Base-by-base conservation (phyloP, 2,113 vertebrate species). In the Petrocephalus microphthalmus region DNA sequence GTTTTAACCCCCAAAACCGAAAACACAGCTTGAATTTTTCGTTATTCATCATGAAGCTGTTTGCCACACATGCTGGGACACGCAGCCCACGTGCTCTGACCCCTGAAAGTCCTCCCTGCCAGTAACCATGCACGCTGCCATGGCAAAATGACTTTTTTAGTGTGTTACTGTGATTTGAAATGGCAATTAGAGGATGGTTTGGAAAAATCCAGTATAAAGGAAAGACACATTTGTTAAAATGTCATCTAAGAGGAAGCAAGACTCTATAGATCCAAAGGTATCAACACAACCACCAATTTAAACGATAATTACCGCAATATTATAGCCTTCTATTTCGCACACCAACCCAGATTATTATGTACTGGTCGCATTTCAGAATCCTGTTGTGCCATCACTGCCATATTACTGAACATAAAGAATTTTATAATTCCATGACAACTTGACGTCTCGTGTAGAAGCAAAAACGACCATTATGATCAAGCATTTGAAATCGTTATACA, bases 111-210 rank as follows among this genome's bases (percentile, higher is more conserved):
- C 15, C 13, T 42, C 47, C 8, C 51, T 82, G 29, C 7, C 52
- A 33, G 19, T 60, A 42, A 10, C 20, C 57, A 90, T 51, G 88
- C 89, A 89, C 11, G 84, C 84, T 60, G 22, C 2, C 49, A 49
- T 37, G 57, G 53, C 22, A 71, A 57, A 49, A 85, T 83, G 86
- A 29, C 42, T 25, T 49, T 42, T 87, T 85, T 90, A 88, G 89
- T 89, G 22, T 74, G 89, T 88, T 91, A 91, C 11, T 88, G 51
- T 71, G 67, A 81, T 67, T 85, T 88, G 53, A 89, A 47, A 91
- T 90, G 82, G 53, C 22, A 51, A 88, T 89, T 89, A 89, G 78
- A 84, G 60, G 84, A 33, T 29, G 13, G 37, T 37, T 19, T 53
- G 37, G 45, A 37, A 87, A 11, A 37, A 87, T 53, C 22, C 20